These are phyloP conservation scores for Drosophila longiperda DNA, from an alignment of 2,888 invertebrate species.

Conservation along the genomic window DNA sequence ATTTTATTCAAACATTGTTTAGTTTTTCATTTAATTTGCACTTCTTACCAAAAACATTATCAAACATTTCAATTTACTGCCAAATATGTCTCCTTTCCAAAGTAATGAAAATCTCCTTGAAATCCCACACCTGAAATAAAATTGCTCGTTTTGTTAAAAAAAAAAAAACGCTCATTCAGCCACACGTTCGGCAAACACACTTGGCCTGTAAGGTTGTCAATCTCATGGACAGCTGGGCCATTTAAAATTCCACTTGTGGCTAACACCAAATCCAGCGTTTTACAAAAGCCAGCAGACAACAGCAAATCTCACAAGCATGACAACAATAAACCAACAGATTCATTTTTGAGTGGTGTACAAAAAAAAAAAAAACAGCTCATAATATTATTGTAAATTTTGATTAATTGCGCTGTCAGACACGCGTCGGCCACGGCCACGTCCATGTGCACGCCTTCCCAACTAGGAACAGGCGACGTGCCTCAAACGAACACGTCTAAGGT, in stretches of 20 bases:
- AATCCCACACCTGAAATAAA: slow-evolving; percentile 6
- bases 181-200: slow-evolving; percentile 29
- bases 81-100: not conserved
- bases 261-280: slow-evolving; percentile 22
- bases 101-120: not conserved
- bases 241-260: slow-evolving; percentile 55
- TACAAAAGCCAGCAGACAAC: slow-evolving; percentile 24
- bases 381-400: slow-evolving; percentile 74
- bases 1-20: accelerated
- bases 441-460: not conserved
- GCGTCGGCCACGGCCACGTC: slow-evolving; percentile 34
- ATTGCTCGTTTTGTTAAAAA: slow-evolving; percentile 4
- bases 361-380: slow-evolving; percentile 30
- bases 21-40: not conserved
- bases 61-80: not conserved
- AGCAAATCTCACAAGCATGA: slow-evolving; percentile 59
- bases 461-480: slow-evolving; percentile 10
- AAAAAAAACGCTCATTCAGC: not conserved
- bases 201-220: slow-evolving; percentile 42
- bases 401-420: slow-evolving; percentile 73
- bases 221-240: slow-evolving; percentile 40
- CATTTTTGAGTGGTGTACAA: slow-evolving; percentile 54
- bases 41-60: not conserved
- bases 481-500: slow-evolving; percentile 18
- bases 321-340: slow-evolving; percentile 56